Conservation (phyloP, 1,140 invertebrate genomes). For the Drosophila bocqueti region DNA sequence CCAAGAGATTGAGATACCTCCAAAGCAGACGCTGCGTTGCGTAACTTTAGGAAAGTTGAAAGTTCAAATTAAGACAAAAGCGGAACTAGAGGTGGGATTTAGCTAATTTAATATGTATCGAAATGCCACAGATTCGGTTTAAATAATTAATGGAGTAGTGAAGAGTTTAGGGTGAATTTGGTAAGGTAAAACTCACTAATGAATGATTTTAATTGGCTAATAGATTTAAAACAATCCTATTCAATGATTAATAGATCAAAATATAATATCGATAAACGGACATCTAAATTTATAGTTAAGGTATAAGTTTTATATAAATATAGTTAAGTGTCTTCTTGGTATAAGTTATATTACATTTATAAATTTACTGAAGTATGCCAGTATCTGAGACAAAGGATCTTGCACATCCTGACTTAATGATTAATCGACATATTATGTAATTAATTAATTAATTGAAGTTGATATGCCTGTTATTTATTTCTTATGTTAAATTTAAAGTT, state of each 20-base stretch:
- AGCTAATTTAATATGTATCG: conserved; percentile 18
- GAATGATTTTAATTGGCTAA: background rate
- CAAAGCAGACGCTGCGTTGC: conserved; percentile 23
- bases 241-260: background rate
- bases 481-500: too few species aligned
- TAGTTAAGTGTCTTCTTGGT: too few species aligned
- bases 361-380: background rate
- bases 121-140: background rate
- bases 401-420: background rate
- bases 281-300: background rate
- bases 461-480: background rate
- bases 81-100: conserved; percentile 26
- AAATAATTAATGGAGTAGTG: background rate
- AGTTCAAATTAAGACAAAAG: conserved; percentile 31
- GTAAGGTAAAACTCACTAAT: background rate
- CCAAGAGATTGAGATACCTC: conserved; percentile 27
- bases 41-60: conserved; percentile 43
- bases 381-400: background rate
- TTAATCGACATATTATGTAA: background rate
- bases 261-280: background rate
- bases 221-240: background rate
- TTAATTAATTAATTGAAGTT: too few species aligned
- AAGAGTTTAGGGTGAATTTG: background rate
- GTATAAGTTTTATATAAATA: too few species aligned
- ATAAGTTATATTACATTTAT: background rate